Conservation (phyloP, 2,888 invertebrate species). For the Trisateles emortualis region DNA sequence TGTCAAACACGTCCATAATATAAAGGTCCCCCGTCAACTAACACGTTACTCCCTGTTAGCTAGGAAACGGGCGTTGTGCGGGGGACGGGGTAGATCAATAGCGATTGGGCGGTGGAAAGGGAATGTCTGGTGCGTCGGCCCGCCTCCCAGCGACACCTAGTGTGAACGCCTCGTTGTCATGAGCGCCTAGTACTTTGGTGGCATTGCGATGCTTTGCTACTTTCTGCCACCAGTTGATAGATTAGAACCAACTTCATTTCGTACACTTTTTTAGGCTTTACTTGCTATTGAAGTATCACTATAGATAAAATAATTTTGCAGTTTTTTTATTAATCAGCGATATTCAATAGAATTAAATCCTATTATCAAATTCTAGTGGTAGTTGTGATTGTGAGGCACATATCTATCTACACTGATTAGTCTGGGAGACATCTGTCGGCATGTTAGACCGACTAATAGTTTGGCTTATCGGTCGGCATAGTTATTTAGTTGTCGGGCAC, state of each 20-base stretch:
- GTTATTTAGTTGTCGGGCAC: constrained; percentile 75
- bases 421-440: constrained; percentile 58
- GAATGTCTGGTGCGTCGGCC: constrained; percentile 79
- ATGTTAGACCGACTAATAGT: constrained; percentile 62
- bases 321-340: too few species aligned
- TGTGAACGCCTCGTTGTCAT: constrained; percentile 80
- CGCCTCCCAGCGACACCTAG: constrained; percentile 78
- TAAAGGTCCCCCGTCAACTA: constrained; percentile 58
- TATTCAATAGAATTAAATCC: too few species aligned
- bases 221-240: constrained; percentile 51
- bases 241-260: constrained; percentile 21
- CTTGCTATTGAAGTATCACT: not conserved
- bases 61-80: constrained; percentile 52
- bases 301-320: too few species aligned
- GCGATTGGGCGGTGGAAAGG: constrained; percentile 78
- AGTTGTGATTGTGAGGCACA: constrained; percentile 61
- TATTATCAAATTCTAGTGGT: constrained; percentile 8
- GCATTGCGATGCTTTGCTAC: constrained; percentile 63
- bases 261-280: not conserved
- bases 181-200: constrained; percentile 76
- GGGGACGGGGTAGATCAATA: constrained; percentile 72
- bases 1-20: constrained; percentile 58
- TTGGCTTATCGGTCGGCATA: constrained; percentile 63
- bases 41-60: constrained; percentile 55
- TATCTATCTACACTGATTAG: constrained; percentile 66